Conservation (phyloP, 1,140 invertebrate species). For the Pseudobourletiella spinata region DNA sequence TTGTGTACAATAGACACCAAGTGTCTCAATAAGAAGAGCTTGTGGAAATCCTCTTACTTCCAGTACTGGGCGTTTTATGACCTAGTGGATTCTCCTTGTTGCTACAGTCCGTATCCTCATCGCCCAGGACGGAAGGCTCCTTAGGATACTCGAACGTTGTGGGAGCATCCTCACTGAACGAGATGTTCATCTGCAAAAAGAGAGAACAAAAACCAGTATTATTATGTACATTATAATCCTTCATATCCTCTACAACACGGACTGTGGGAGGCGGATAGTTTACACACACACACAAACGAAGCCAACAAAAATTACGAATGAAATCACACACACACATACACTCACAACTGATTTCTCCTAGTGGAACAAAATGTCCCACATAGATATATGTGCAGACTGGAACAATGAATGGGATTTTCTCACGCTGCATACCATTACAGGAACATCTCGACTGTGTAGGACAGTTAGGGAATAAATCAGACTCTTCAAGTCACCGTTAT, state of each 20-base stretch:
- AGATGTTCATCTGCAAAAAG: constrained; percentile 61
- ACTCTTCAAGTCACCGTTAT: too few species aligned
- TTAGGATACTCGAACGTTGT: constrained; percentile 78
- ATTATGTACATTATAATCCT: not conserved
- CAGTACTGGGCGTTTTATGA: constrained; percentile 25
- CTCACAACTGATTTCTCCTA: not conserved
- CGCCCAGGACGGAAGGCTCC: constrained; percentile 58
- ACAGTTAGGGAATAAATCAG: too few species aligned
- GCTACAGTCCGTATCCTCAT: constrained; percentile 11
- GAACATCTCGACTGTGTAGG: too few species aligned
- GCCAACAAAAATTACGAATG: not conserved
- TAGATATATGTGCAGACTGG: too few species aligned
- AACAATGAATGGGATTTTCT: too few species aligned
- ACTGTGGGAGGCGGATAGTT: too few species aligned
- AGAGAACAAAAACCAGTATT: constrained; percentile 10
- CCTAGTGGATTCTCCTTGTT: constrained; percentile 19
- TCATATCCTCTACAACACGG: not conserved
- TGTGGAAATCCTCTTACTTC: too few species aligned
- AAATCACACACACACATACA: not conserved
- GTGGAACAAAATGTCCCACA: not conserved
- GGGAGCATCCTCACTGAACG: constrained; percentile 71
- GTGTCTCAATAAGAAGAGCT: too few species aligned
- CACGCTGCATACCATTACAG: too few species aligned
- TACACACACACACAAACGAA: not conserved
- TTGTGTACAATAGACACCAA: too few species aligned